Base-by-base conservation (phyloP, 2,797 vertebrate species). In the Acrossocheilus wenchowensis region DNA sequence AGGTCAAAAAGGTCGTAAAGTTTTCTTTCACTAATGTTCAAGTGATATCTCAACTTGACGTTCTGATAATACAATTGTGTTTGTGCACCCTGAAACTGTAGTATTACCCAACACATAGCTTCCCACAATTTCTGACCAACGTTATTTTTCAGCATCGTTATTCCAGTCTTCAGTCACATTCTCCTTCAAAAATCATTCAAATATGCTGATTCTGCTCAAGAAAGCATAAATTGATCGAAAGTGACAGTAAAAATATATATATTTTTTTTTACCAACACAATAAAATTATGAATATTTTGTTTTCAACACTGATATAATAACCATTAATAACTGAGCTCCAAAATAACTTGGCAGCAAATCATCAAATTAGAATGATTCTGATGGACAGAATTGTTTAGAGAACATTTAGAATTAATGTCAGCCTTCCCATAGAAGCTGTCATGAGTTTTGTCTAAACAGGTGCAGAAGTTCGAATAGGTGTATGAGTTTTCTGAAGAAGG, bases 11-110 rank as follows among this genome's bases (percentile, higher is more conserved):
- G 7, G 7, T 43, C 0, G 2, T 68, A 30, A 50, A 34, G 60
- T 81, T 52, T 81, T 77, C 72, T 48, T 36, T 83, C 5, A 36
- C 54, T 36, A 50, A 83, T 57, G 10, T 41, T 81, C 45, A 19
- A 50, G 23, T 26, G 26, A 80, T 81, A 48, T 85, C 50, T 78
- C 17, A 68, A n/a, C 41, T 10, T 71, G 19, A 72, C 41, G 23
- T 78, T 34, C 14, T 71, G 43, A n/a, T 64, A 73, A 50, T 78
- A 8, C 52, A 39, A 30, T 8, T 10, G 52, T 71, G 2, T 60
- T 43, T 21, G 34, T 36, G 14, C 43, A 62, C 60, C 60, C 1
- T 43, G 41, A 57, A 50, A 66, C 26, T 75, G n/a, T 21, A 4
- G n/a, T 41, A 60, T 43, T 72, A 60, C 39, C 64, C 64, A 71